Conservation (phyloP, 2,888 invertebrate species). For the Hedya salicella region DNA sequence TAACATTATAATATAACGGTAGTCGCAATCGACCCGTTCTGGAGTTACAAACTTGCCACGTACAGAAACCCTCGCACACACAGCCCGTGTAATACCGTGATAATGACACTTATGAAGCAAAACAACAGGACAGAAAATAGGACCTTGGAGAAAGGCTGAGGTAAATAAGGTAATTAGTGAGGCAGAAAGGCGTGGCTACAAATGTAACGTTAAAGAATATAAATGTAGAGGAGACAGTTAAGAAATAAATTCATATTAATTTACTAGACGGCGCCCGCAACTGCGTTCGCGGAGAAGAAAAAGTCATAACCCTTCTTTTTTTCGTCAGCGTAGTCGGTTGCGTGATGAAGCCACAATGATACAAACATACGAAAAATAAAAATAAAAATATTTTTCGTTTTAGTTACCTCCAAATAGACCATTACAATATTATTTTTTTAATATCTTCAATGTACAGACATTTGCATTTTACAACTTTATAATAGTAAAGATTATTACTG, state of each 20-base stretch:
- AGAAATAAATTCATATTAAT: background rate
- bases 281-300: too few relatives aligned
- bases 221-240: background rate
- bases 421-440: too few relatives aligned
- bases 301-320: background rate
- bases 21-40: constrained; percentile 9
- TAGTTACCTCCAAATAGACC: too few relatives aligned
- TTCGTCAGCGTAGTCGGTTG: background rate
- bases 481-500: too few relatives aligned
- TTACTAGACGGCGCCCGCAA: background rate
- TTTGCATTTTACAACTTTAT: too few relatives aligned
- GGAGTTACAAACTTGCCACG: background rate
- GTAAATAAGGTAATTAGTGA: constrained; percentile 45
- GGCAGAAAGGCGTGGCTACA: constrained; percentile 18
- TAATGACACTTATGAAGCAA: constrained; percentile 45
- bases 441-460: too few relatives aligned
- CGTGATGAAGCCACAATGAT: too few relatives aligned
- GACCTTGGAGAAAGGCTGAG: constrained; percentile 40
- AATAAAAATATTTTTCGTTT: too few relatives aligned
- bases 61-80: background rate
- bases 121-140: constrained; percentile 41
- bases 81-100: constrained; percentile 30
- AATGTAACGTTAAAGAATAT: constrained; percentile 15
- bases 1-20: too few relatives aligned
- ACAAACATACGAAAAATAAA: too few relatives aligned